phyloP scores from a whole-genome alignment of 2,113 vertebrate genomes.

The Pungitius pungitius region DNA sequence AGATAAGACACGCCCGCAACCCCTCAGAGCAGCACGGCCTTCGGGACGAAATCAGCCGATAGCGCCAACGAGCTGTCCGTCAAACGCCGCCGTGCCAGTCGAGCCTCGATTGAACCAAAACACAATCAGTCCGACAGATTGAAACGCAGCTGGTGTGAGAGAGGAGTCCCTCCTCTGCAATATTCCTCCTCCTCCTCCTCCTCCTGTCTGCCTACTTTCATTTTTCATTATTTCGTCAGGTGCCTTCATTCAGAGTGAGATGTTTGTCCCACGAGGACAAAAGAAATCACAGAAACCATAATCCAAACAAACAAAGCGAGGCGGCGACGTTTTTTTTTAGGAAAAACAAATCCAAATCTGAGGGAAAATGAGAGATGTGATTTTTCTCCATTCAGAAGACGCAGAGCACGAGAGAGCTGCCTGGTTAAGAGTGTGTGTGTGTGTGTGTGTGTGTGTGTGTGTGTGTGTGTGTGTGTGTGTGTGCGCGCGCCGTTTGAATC shows the following conservation, averaged over 20 bases:
- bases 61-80: slow-evolving; percentile 32
- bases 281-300: slow-evolving; percentile 27
- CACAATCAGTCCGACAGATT: slow-evolving; percentile 17
- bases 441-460: no score
- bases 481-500: slow-evolving; percentile 5
- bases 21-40: slow-evolving; percentile 34
- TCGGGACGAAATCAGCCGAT: slow-evolving; percentile 37
- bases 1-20: slow-evolving; percentile 51
- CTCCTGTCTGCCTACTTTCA: slow-evolving; percentile 15
- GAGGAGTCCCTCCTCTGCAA: slow-evolving; percentile 28
- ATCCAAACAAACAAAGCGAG: slow-evolving; percentile 31
- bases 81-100: slow-evolving; percentile 26
- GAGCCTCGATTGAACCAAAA: slow-evolving; percentile 28
- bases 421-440: background rate
- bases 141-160: slow-evolving; percentile 29
- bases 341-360: slow-evolving; percentile 12
- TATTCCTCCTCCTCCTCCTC: background rate
- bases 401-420: background rate
- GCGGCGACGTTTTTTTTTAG: no score
- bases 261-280: slow-evolving; percentile 1
- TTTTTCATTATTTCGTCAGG: slow-evolving; percentile 24
- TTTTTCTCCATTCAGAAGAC: background rate
- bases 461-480: no score
- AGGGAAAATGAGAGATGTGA: background rate
- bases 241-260: slow-evolving; percentile 16